Conservation (phyloP, 92 coral and sea anemone genomes). For the Galaxea fascicularis region DNA sequence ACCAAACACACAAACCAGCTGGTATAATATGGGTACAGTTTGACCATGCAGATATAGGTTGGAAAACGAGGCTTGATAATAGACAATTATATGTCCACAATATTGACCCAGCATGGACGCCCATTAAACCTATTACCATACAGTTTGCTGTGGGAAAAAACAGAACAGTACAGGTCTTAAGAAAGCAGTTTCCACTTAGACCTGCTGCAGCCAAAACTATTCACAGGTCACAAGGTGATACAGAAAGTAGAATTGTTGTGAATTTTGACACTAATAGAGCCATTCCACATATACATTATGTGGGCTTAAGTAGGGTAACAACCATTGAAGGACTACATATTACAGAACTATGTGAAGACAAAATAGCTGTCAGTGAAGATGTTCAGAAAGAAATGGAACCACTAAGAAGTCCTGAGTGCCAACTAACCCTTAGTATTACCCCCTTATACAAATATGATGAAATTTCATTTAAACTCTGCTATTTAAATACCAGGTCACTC, state of each 20-base stretch:
- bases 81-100: constrained; percentile 62
- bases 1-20: constrained; percentile 64
- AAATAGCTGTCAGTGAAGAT: constrained; percentile 74
- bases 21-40: constrained; percentile 78
- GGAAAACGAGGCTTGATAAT: constrained; percentile 69
- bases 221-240: constrained; percentile 80
- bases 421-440: constrained; percentile 42
- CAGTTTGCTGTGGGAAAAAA: constrained; percentile 80
- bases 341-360: constrained; percentile 72
- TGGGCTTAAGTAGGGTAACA: constrained; percentile 77
- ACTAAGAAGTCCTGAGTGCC: constrained; percentile 57
- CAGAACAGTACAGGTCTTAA: constrained; percentile 69
- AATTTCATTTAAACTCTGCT: constrained; percentile 49
- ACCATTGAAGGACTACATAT: constrained; percentile 75
- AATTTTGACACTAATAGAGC: constrained; percentile 69
- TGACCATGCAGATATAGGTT: constrained; percentile 73
- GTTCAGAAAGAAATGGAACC: constrained; percentile 48
- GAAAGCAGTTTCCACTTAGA: constrained; percentile 79
- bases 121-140: constrained; percentile 75
- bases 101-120: constrained; percentile 74
- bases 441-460: constrained; percentile 58
- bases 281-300: constrained; percentile 83
- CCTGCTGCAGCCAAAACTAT: constrained; percentile 77
- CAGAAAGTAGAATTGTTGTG: constrained; percentile 70
- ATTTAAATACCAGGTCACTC: constrained; percentile 62